Conservation (phyloP, 2,888 invertebrate species). For the Eupeodes latifasciatus region DNA sequence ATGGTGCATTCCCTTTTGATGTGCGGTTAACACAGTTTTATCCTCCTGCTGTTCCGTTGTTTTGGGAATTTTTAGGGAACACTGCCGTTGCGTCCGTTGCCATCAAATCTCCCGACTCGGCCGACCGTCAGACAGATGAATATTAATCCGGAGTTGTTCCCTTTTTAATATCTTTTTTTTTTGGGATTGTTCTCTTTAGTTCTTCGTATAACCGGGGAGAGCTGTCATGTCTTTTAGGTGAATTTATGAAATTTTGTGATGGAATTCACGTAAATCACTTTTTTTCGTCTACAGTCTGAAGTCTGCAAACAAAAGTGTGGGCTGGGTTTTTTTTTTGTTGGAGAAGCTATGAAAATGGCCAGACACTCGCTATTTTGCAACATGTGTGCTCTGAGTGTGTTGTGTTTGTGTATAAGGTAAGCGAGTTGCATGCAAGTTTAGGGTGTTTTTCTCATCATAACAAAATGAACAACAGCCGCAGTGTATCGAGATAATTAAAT, state of each 20-base stretch:
- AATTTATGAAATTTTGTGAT: constrained; percentile 71
- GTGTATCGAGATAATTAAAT: constrained; percentile 72
- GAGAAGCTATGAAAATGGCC: constrained; percentile 4
- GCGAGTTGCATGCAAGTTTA: constrained; percentile 67
- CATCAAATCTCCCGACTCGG: constrained; percentile 24
- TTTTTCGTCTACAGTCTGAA: constrained; percentile 32
- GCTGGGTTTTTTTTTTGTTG: constrained; percentile 20
- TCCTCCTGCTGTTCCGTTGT: constrained; percentile 61
- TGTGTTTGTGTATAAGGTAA: background rate
- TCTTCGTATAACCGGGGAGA: constrained; percentile 1
- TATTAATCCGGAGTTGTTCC: constrained; percentile 52
- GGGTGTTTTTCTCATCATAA: constrained; percentile 55
- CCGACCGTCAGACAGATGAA: constrained; percentile 68
- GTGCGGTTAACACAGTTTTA: constrained; percentile 10
- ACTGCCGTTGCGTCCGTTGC: constrained; percentile 11
- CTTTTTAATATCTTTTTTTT: constrained; percentile 5
- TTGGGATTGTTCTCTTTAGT: background rate
- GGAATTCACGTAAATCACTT: constrained; percentile 75
- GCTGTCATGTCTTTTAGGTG: constrained; percentile 42
- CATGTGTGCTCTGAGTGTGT: constrained; percentile 40
- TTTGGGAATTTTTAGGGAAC: constrained; percentile 55
- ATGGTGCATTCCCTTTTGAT: constrained; percentile 44
- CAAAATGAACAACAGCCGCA: constrained; percentile 16
- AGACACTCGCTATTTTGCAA: constrained; percentile 51
- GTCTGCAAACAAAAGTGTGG: constrained; percentile 51